phyloP scores from a whole-genome alignment of 2,888 invertebrate species.

The Tetropium fuscum region DNA sequence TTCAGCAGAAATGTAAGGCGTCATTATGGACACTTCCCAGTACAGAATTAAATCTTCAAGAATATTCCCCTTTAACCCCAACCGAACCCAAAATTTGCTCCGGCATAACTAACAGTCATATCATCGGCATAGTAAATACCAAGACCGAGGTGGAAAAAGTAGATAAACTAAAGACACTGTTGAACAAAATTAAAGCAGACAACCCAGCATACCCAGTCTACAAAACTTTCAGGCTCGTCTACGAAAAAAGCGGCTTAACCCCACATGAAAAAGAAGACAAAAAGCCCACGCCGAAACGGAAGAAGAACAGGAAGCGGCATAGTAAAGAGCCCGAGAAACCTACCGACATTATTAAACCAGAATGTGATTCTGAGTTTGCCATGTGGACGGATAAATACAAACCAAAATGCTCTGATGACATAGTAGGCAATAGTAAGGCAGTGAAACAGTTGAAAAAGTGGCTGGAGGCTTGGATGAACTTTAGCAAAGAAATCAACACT shows the following conservation, averaged over 20 bases:
- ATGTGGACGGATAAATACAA: slow-evolving; percentile 88
- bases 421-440: slow-evolving; percentile 73
- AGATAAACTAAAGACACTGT: slow-evolving; percentile 57
- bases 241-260: slow-evolving; percentile 66
- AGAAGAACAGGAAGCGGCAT: slow-evolving; percentile 31
- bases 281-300: slow-evolving; percentile 26
- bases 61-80: slow-evolving; percentile 25
- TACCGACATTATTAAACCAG: slow-evolving; percentile 63
- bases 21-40: slow-evolving; percentile 60
- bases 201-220: slow-evolving; percentile 76
- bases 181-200: slow-evolving; percentile 70
- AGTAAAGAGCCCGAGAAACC: slow-evolving; percentile 62
- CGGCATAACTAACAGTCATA: slow-evolving; percentile 35
- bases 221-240: slow-evolving; percentile 73
- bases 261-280: slow-evolving; percentile 29
- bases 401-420: slow-evolving; percentile 75
- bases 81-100: slow-evolving; percentile 19
- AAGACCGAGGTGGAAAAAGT: slow-evolving; percentile 45
- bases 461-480: slow-evolving; percentile 80
- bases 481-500: slow-evolving; percentile 62
- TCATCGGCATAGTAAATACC: slow-evolving; percentile 35
- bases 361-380: slow-evolving; percentile 54
- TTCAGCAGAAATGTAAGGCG: slow-evolving; percentile 68
- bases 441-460: slow-evolving; percentile 79
- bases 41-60: slow-evolving; percentile 44